phyloP scores from a whole-genome alignment of 2,113 vertebrate species.

The Pongo abelii region DNA sequence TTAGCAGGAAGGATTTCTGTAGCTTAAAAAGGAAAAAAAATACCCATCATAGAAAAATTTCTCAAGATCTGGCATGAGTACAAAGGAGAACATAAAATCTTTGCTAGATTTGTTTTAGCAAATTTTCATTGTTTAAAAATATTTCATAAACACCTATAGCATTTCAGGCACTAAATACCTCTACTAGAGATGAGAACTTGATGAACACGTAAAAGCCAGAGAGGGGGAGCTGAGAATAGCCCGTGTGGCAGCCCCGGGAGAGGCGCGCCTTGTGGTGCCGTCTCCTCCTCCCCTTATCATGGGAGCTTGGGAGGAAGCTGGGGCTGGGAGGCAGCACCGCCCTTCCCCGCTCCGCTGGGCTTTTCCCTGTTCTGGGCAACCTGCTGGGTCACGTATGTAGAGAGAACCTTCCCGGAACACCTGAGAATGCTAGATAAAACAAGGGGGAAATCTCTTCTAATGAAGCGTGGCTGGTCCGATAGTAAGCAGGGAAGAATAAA shows the following conservation, averaged over 20 bases:
- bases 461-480: neutral
- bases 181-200: fast-evolving
- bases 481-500: neutral
- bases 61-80: neutral
- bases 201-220: fast-evolving
- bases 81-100: neutral
- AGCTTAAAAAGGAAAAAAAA: constrained; percentile 13
- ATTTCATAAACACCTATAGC: neutral
- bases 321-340: fast-evolving
- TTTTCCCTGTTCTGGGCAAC: neutral
- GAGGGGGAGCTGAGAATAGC: fast-evolving
- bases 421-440: fast-evolving
- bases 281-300: neutral
- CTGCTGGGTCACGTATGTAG: fast-evolving
- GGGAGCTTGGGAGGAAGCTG: neutral
- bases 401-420: neutral
- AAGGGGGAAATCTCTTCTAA: neutral
- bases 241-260: fast-evolving
- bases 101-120: neutral
- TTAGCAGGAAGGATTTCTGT: constrained; percentile 57
- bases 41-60: neutral
- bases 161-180: no score
- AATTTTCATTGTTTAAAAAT: neutral
- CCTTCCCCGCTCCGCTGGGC: no score
- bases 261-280: fast-evolving